Evolutionary conservation across 2,113 vertebrate genomes (phyloP).

Genomic region (Nothocercus julius): DNA sequence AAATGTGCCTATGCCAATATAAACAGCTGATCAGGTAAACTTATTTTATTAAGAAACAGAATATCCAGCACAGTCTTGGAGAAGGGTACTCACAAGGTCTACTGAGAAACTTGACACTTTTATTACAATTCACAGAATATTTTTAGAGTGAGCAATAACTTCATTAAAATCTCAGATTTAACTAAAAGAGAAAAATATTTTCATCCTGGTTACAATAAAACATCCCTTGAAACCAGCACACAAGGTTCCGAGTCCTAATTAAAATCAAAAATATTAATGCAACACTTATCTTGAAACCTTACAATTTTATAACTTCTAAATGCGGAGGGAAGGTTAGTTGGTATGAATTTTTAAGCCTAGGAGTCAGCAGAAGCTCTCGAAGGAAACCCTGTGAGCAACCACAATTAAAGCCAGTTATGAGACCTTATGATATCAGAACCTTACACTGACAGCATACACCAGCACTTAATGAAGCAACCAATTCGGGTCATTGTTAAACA

Average conservation of each 20-base stretch:
- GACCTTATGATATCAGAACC: neutral
- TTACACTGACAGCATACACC: neutral
- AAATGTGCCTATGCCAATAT: neutral
- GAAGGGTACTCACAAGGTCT: neutral
- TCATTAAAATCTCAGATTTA: neutral
- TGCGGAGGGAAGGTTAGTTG: neutral
- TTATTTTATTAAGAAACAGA: neutral
- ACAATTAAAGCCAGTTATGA: neutral
- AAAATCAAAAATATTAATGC: neutral
- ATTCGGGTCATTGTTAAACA: neutral
- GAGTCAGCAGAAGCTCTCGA: neutral
- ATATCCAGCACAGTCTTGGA: neutral
- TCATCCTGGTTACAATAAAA: neutral
- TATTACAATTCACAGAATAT: neutral
- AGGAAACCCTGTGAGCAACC: neutral
- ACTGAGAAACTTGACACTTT: neutral
- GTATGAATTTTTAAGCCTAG: neutral
- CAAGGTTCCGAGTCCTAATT: neutral
- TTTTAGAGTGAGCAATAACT: neutral
- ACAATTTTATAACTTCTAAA: neutral
- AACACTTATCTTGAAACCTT: no score
- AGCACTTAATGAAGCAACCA: neutral
- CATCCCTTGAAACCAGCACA: neutral
- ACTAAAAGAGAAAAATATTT: neutral
- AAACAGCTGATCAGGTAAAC: neutral